Evolutionary conservation across 1,140 invertebrate species (phyloP), one percentile per base, ranked within the genome.

Genomic region (Teleogryllus occipitalis): DNA sequence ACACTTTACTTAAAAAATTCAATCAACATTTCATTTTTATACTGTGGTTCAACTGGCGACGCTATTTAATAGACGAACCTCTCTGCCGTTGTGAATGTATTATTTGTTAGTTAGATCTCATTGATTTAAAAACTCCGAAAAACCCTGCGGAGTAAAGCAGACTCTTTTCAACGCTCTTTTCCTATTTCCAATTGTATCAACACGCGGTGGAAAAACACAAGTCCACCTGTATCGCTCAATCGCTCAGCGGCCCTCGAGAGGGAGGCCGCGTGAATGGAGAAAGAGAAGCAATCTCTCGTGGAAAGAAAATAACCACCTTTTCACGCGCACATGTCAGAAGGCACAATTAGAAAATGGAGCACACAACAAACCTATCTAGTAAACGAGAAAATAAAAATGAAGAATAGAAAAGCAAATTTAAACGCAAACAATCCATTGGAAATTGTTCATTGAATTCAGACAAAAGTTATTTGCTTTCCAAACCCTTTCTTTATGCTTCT

Each of bases 391-490:
- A 65, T 65, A 65, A 65, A 65, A 65, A 65, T 18, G 54, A 65
- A 65, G 54, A 65, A 65, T 65, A 18, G 54, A 18, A 65, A 65
- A 65, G 54, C 54, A 65, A 65, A 65, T 65, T 65, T 65, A 10
- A 65, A 65, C 10, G 54, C 54, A 65, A 65, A 65, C 54, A 65
- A 65, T 14, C 54, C 10, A 65, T 65, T 65, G 54, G 54, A 65
- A 65, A 65, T 65, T 65, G 54, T 65, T 65, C 54, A 65, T 65
- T 65, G 54, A 65, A 65, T 65, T 18, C 54, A 65, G 54, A 65
- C 54, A 65, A 65, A 65, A 65, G 54, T 65, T 65, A 65, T 65
- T 65, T 65, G 54, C 54, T 65, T 65, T 65, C 54, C 54, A 18
- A 65, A 65, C 54, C 54, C 54, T 65, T 65, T 65, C 54, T 65